Conservation (phyloP, 2,113 vertebrate species). For the Cephalopholis sonnerati region DNA sequence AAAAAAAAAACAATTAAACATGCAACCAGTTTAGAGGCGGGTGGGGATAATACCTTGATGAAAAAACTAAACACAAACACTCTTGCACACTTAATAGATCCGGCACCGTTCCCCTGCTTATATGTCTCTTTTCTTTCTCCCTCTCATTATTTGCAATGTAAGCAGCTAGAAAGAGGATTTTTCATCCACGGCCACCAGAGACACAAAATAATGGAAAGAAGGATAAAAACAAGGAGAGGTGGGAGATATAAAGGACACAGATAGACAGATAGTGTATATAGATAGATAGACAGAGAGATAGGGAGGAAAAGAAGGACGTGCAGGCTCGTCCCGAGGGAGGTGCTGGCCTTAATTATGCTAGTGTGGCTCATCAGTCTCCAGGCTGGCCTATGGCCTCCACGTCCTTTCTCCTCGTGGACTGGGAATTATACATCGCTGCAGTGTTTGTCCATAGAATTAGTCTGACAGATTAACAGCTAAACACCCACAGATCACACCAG, state of each 20-base stretch:
- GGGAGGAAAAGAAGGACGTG: slow-evolving; percentile 48
- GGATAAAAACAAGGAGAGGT: slow-evolving; percentile 51
- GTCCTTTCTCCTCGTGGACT: slow-evolving; percentile 70
- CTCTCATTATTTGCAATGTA: slow-evolving; percentile 42
- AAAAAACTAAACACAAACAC: slow-evolving; percentile 41
- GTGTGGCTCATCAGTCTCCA: slow-evolving; percentile 84
- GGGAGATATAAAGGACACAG: slow-evolving; percentile 44
- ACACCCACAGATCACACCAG: slow-evolving; percentile 78
- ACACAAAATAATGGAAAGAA: slow-evolving; percentile 41
- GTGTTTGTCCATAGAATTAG: slow-evolving; percentile 80
- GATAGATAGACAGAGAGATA: slow-evolving; percentile 41
- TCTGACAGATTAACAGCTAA: slow-evolving; percentile 84
- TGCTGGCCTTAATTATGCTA: slow-evolving; percentile 83
- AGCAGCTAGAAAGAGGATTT: slow-evolving; percentile 38
- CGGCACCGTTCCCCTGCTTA: neutral
- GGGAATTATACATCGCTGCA: slow-evolving; percentile 72
- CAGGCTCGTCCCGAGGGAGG: slow-evolving; percentile 69
- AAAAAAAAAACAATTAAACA: slow-evolving; percentile 71
- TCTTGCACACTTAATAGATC: slow-evolving; percentile 8
- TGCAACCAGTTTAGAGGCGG: slow-evolving; percentile 72
- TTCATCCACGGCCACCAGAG: slow-evolving; percentile 33
- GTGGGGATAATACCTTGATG: slow-evolving; percentile 60
- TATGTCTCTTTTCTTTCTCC: slow-evolving; percentile 8
- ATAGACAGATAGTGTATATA: slow-evolving; percentile 40
- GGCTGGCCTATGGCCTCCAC: slow-evolving; percentile 71